Conservation (phyloP, 2,113 vertebrate genomes). For the Mus pahari region DNA sequence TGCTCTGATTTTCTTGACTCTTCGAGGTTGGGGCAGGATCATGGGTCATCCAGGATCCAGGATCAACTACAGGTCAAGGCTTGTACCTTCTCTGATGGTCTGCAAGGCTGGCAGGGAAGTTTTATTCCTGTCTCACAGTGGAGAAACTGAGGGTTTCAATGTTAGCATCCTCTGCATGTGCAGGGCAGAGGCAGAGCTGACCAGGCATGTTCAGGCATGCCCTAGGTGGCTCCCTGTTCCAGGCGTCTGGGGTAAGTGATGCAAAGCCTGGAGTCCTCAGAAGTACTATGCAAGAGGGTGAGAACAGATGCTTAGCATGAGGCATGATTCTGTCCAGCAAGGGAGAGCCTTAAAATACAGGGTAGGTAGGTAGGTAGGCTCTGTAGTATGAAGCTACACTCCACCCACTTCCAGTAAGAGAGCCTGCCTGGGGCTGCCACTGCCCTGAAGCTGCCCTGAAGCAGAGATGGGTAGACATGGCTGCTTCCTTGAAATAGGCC, state of each 20-base stretch:
- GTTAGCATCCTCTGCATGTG: not conserved
- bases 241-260: not conserved
- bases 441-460: not conserved
- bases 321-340: not conserved
- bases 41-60: not conserved
- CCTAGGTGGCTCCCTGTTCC: not conserved
- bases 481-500: not conserved
- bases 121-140: not conserved
- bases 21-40: not conserved
- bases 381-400: not conserved
- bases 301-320: not conserved
- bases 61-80: not conserved
- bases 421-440: not conserved
- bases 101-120: not conserved
- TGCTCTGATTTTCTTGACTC: too few species aligned
- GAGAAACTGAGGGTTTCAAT: not conserved
- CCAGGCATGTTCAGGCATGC: fast-evolving
- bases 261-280: fast-evolving
- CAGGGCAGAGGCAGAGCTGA: not conserved
- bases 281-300: not conserved
- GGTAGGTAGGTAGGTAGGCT: not conserved
- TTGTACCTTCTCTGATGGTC: not conserved
- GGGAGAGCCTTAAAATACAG: not conserved
- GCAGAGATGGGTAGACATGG: not conserved
- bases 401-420: not conserved